Evolutionary conservation across 2,888 invertebrate genomes (phyloP).

Genomic region (Philereme vetulata): DNA sequence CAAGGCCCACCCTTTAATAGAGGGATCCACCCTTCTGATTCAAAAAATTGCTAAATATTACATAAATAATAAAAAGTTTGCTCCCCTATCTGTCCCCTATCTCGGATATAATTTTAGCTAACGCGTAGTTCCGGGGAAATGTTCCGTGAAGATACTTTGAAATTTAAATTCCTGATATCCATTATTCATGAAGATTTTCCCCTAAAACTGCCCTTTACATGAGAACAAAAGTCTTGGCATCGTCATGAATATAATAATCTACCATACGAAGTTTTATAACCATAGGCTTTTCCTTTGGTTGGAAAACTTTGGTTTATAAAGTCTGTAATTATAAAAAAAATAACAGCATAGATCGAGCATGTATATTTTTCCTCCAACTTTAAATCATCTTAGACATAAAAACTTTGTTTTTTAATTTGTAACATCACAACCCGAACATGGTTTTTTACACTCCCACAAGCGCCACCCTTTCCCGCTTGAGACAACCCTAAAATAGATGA

Average conservation of each 20-base stretch:
- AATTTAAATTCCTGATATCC: conserved; percentile 62
- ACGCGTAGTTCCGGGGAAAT: conserved; percentile 77
- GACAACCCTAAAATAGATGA: conserved; percentile 53
- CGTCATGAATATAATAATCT: conserved; percentile 26
- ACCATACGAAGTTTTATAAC: neutral
- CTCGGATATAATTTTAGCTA: conserved; percentile 71
- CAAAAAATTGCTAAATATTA: conserved; percentile 82
- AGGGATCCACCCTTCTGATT: conserved; percentile 80
- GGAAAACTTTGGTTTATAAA: too few species aligned
- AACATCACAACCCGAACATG: neutral
- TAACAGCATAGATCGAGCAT: too few species aligned
- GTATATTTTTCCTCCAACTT: neutral
- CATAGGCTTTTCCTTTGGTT: neutral
- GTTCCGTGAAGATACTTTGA: conserved; percentile 70
- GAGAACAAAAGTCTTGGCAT: conserved; percentile 24
- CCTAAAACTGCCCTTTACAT: conserved; percentile 33
- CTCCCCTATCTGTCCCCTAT: conserved; percentile 57
- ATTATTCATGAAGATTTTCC: conserved; percentile 60
- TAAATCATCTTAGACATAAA: neutral
- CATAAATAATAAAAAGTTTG: conserved; percentile 67
- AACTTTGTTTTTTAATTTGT: neutral
- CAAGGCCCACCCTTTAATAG: conserved; percentile 79
- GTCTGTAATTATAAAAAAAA: too few species aligned
- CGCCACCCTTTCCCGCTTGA: conserved; percentile 49
- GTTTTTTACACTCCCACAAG: conserved; percentile 43